Conservation (phyloP, 2,797 vertebrate genomes). For the Neostethus bicornis region DNA sequence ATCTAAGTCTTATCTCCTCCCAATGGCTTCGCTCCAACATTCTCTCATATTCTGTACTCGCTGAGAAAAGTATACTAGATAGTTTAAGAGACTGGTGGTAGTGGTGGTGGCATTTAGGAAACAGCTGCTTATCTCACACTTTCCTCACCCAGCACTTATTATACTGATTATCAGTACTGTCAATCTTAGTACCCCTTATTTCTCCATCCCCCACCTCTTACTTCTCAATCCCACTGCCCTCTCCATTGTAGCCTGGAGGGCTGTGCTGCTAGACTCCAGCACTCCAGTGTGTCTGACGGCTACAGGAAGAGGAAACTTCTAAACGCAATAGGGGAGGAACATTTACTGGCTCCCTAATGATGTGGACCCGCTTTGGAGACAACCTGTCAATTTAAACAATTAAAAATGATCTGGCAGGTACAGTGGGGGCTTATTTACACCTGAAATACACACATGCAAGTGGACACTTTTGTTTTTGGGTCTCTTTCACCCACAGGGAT, state of each 20-base stretch:
- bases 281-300: conserved; percentile 41
- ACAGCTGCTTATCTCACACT: conserved; percentile 59
- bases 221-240: conserved; percentile 31
- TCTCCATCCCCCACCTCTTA: not conserved
- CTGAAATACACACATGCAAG: too few relatives aligned
- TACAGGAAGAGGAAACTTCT: conserved; percentile 50
- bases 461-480: too few relatives aligned
- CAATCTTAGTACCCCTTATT: conserved; percentile 59
- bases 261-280: conserved; percentile 46
- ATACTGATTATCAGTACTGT: conserved; percentile 72
- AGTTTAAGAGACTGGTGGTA: conserved; percentile 1
- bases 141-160: conserved; percentile 61
- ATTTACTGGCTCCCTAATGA: conserved; percentile 21
- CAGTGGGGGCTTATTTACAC: too few relatives aligned
- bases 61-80: conserved; percentile 19
- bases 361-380: not conserved
- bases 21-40: not conserved
- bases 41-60: conserved; percentile 29
- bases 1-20: conserved; percentile 34
- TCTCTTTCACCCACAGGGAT: too few relatives aligned
- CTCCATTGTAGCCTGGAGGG: conserved; percentile 47
- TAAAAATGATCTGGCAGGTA: too few relatives aligned
- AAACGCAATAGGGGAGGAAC: conserved; percentile 40
- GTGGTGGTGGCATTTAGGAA: conserved; percentile 41
- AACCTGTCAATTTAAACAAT: too few relatives aligned